phyloP scores from a whole-genome alignment of 92 coral and sea anemone species.

The Bergia sp. region DNA sequence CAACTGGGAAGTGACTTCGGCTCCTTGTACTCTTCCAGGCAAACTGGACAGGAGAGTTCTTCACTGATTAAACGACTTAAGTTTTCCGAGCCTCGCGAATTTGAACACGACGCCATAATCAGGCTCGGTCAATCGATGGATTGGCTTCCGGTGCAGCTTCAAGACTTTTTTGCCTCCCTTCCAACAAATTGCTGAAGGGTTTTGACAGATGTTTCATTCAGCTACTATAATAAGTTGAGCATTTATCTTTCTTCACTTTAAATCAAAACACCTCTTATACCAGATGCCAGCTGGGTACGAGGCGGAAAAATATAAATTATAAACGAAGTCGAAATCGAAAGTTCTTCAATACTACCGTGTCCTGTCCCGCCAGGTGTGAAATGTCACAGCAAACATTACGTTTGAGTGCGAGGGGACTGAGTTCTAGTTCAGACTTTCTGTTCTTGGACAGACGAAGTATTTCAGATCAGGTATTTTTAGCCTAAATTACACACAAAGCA shows the following conservation, averaged over 20 bases:
- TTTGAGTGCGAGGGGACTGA: no score
- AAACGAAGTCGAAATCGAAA: background rate
- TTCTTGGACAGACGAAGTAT: no score
- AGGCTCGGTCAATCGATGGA: background rate
- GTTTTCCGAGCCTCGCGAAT: conserved; percentile 2
- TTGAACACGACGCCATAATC: conserved; percentile 36
- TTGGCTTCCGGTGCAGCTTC: conserved; percentile 1
- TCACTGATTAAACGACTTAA: conserved; percentile 68
- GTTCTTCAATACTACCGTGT: no score
- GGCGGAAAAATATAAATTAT: conserved; percentile 9
- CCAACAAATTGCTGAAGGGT: background rate
- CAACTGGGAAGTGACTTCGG: conserved; percentile 86
- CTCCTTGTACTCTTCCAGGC: conserved; percentile 82
- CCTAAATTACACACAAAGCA: no score
- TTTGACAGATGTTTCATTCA: background rate
- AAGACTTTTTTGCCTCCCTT: background rate
- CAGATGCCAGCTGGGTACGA: background rate
- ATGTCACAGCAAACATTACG: no score
- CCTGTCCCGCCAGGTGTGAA: no score
- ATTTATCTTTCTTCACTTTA: background rate
- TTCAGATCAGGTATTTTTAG: no score
- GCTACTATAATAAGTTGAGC: background rate
- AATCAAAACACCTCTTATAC: conserved; percentile 24
- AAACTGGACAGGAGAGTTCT: conserved; percentile 86
- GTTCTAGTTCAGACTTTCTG: no score